Conservation (phyloP, 2,888 invertebrate species). For the Clepsis dumicolana region DNA sequence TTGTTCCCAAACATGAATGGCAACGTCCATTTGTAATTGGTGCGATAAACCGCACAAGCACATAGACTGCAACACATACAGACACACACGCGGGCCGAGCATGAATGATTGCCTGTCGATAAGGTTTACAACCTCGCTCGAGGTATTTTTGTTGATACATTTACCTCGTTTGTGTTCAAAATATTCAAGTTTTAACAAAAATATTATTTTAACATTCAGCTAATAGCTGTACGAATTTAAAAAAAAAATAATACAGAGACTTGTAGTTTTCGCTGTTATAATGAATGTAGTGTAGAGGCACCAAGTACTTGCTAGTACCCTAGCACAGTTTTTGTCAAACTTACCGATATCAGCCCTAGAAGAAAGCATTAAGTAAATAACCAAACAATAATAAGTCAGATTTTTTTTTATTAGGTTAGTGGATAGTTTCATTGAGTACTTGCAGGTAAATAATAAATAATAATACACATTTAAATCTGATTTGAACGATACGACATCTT, state of each 20-base stretch:
- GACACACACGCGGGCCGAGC: constrained; percentile 7
- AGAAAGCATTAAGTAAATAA: neutral
- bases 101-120: constrained; percentile 33
- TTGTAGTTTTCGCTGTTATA: too few relatives aligned
- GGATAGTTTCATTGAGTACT: neutral
- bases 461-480: neutral
- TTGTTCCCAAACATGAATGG: constrained; percentile 55
- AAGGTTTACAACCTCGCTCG: constrained; percentile 26
- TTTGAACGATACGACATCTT: neutral
- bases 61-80: neutral
- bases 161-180: constrained; percentile 13
- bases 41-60: constrained; percentile 18
- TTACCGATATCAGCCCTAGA: neutral
- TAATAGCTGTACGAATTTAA: neutral
- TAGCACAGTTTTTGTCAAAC: neutral
- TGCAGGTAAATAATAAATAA: neutral
- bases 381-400: neutral
- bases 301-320: too few relatives aligned
- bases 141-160: constrained; percentile 11
- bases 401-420: neutral
- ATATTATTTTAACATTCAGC: neutral
- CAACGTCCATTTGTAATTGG: constrained; percentile 29
- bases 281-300: too few relatives aligned
- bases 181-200: neutral
- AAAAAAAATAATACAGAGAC: neutral